Conservation (phyloP, 2,797 vertebrate species). For the Pogoniulus pusillus region DNA sequence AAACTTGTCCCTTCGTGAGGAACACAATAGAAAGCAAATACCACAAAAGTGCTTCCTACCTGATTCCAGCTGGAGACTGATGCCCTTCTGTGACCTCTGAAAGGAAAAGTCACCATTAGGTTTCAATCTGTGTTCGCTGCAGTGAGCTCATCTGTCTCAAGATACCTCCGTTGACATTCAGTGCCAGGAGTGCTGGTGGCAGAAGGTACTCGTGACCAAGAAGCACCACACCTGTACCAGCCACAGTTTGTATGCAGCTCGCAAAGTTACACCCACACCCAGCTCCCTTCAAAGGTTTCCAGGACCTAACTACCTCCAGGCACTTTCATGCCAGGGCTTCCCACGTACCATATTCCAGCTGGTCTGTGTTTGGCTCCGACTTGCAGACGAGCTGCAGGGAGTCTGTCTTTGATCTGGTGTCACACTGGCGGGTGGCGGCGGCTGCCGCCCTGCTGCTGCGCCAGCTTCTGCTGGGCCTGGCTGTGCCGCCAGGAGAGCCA, state of each 20-base stretch:
- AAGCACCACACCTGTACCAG: neutral
- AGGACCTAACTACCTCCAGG: neutral
- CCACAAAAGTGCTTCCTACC: conserved; percentile 56
- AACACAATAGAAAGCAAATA: neutral
- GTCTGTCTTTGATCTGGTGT: conserved; percentile 72
- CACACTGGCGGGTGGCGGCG: conserved; percentile 51
- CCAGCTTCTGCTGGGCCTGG: conserved; percentile 73
- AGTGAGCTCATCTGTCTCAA: conserved; percentile 22
- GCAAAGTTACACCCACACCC: neutral
- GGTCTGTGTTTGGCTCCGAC: conserved; percentile 87
- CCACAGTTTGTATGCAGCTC: neutral
- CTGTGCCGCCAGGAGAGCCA: conserved; percentile 26
- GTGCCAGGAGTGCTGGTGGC: neutral
- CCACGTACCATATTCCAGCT: conserved; percentile 76
- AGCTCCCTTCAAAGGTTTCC: neutral
- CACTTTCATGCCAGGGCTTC: neutral
- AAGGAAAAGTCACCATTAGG: conserved; percentile 57
- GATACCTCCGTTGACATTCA: neutral
- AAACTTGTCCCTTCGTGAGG: neutral
- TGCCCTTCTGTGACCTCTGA: conserved; percentile 76
- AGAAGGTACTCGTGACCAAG: neutral
- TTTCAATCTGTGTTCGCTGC: neutral
- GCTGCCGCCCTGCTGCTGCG: conserved; percentile 73
- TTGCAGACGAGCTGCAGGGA: conserved; percentile 87
- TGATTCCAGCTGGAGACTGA: conserved; percentile 74